Conservation (phyloP, 2,888 invertebrate species). For the Ptychoptera contaminata region DNA sequence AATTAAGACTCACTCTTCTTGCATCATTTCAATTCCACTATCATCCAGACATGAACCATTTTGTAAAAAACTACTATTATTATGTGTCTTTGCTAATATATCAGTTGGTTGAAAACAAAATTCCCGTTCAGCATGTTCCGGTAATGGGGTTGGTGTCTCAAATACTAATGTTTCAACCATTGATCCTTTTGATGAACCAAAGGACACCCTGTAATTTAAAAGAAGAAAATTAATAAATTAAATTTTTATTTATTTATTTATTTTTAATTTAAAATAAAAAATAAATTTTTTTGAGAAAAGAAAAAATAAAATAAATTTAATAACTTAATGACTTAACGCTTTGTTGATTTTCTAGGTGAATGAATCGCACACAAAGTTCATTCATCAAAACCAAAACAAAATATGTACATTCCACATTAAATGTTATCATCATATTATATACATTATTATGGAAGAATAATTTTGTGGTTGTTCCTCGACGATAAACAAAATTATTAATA, state of each 20-base stretch:
- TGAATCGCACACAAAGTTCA: not conserved
- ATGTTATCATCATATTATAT: too few species aligned
- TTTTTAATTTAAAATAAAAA: too few species aligned
- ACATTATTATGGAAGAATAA: too few species aligned
- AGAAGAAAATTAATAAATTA: slow-evolving; percentile 2
- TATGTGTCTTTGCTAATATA: not conserved
- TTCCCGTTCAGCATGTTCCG: slow-evolving; percentile 32
- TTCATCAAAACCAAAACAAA: too few species aligned
- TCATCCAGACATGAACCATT: slow-evolving; percentile 20
- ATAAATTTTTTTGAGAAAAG: too few species aligned
- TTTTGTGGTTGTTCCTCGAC: too few species aligned
- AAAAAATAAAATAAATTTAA: too few species aligned
- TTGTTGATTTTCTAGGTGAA: not conserved
- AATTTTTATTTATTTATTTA: too few species aligned
- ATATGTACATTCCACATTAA: too few species aligned
- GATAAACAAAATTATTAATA: too few species aligned
- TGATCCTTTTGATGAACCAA: slow-evolving; percentile 85
- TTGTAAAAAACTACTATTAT: slow-evolving; percentile 6
- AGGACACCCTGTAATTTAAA: slow-evolving; percentile 59
- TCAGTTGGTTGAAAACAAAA: slow-evolving; percentile 25
- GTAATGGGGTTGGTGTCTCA: slow-evolving; percentile 60
- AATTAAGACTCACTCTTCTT: slow-evolving; percentile 27
- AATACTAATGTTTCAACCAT: slow-evolving; percentile 90
- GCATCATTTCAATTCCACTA: slow-evolving; percentile 27
- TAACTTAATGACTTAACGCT: not conserved